phyloP scores from a whole-genome alignment of 2,797 vertebrate species.

The Microtus agrestis region DNA sequence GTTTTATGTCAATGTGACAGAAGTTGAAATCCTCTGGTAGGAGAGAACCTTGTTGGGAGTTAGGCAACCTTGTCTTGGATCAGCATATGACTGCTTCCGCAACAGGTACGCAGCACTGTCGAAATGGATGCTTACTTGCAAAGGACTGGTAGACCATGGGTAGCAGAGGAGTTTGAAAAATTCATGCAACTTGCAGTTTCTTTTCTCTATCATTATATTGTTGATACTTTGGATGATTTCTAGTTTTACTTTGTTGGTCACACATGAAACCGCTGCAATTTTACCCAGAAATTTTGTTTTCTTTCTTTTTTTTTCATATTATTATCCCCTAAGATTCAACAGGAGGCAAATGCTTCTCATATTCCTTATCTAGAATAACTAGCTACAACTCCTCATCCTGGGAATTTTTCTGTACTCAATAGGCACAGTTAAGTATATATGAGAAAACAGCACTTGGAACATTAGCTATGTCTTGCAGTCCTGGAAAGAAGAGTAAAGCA shows the following conservation, averaged over 20 bases:
- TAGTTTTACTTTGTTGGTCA: not conserved
- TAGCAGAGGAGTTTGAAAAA: not conserved
- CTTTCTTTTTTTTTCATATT: not conserved
- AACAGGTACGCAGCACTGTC: accelerated
- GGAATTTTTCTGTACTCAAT: not conserved
- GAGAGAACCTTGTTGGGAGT: not conserved
- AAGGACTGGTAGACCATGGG: not conserved
- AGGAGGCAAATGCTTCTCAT: not conserved
- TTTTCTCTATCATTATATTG: not conserved
- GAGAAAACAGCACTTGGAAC: not conserved
- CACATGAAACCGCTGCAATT: not conserved
- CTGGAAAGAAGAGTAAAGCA: not conserved
- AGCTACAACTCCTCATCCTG: not conserved
- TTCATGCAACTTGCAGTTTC: not conserved
- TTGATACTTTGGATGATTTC: not conserved
- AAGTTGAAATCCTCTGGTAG: not conserved
- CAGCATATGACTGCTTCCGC: not conserved
- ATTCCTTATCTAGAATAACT: not conserved
- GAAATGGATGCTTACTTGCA: not conserved
- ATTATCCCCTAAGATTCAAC: not conserved
- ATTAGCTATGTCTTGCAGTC: not conserved
- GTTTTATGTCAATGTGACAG: not conserved
- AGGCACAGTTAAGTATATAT: not conserved
- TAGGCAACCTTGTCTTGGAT: not conserved
- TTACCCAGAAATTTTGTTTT: not conserved